Evolutionary conservation across 1,140 invertebrate genomes (phyloP).

Genomic region (Dinothrombium tinctorium): DNA sequence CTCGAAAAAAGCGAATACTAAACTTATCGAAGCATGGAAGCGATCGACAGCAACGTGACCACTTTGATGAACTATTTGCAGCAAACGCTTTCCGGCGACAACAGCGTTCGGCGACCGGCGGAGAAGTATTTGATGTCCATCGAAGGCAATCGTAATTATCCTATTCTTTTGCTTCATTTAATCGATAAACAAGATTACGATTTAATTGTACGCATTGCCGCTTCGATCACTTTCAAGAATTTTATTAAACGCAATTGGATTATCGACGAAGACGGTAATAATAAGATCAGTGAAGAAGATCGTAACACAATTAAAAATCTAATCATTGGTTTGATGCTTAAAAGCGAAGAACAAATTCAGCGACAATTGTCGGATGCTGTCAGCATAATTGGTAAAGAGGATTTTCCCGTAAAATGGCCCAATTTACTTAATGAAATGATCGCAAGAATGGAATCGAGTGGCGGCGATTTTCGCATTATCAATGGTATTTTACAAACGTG

Average conservation of each 20-base stretch:
- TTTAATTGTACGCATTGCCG: constrained; percentile 51
- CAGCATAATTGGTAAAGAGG: constrained; percentile 73
- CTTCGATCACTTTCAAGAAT: constrained; percentile 86
- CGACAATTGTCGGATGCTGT: constrained; percentile 87
- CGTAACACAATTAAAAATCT: constrained; percentile 50
- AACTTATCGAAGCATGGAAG: too few species aligned
- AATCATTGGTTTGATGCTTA: constrained; percentile 78
- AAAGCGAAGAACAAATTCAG: constrained; percentile 64
- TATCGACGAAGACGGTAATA: constrained; percentile 33
- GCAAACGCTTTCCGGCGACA: constrained; percentile 64
- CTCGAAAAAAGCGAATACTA: too few species aligned
- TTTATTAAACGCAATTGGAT: constrained; percentile 82
- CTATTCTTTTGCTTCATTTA: constrained; percentile 54
- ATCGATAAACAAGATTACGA: constrained; percentile 51
- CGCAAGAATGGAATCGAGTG: constrained; percentile 20
- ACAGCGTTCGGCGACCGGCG: constrained; percentile 50
- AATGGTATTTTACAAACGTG: constrained; percentile 83
- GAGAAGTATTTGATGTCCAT: constrained; percentile 77
- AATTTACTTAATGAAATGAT: constrained; percentile 33
- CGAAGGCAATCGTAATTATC: constrained; percentile 72
- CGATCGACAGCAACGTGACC: constrained; percentile 52
- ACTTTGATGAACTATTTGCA: constrained; percentile 56
- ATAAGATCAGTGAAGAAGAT: constrained; percentile 57
- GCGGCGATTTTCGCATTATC: constrained; percentile 77
- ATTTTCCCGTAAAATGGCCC: constrained; percentile 88